These are phyloP conservation scores for Chamaea fasciata DNA, from an alignment of 2,113 vertebrate species.

Conservation along the genomic window DNA sequence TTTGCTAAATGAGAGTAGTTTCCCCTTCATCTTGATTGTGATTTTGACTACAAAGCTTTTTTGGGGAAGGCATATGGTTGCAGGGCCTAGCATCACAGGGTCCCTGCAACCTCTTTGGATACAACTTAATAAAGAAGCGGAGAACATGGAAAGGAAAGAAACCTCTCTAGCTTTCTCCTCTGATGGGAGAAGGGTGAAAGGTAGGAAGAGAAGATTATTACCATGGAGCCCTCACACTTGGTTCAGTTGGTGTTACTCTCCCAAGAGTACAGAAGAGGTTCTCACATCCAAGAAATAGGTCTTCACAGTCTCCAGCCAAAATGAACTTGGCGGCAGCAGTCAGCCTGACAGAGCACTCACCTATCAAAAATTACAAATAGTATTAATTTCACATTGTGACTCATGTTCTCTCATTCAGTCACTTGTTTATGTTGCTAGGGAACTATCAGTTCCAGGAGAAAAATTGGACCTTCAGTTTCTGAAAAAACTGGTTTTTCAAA, in stretches of 20 bases:
- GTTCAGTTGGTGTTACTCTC: background rate
- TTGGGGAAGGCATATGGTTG: accelerated
- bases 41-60: background rate
- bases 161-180: background rate
- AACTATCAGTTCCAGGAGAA: background rate
- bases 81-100: background rate
- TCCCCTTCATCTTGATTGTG: background rate
- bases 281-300: background rate
- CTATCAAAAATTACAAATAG: background rate
- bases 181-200: background rate
- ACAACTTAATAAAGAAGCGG: background rate
- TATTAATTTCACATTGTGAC: background rate
- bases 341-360: accelerated
- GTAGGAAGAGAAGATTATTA: background rate
- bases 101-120: background rate
- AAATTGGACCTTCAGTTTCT: background rate
- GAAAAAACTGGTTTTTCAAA: background rate
- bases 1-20: background rate
- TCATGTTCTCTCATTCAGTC: background rate
- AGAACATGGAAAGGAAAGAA: background rate
- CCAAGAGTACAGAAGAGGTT: background rate
- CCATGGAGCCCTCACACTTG: accelerated
- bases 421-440: background rate
- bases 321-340: background rate
- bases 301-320: background rate